Percentiles rank a stretch among this genome's conserved stretches.
phyloP scores from a whole-genome alignment of 2,113 vertebrate genomes.

The Hemiprocne comata region DNA sequence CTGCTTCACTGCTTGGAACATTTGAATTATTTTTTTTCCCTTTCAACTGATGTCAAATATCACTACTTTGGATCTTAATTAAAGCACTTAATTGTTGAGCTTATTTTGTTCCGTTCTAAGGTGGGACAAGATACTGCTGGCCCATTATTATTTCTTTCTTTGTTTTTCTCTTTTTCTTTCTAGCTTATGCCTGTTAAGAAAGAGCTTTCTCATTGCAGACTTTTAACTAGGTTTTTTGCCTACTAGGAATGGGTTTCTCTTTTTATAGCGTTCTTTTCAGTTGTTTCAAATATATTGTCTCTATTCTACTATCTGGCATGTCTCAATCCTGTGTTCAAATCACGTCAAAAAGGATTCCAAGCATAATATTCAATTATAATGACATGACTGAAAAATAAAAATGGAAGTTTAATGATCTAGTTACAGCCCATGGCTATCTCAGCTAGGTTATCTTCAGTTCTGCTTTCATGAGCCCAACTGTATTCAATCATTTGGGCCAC shows the following conservation, averaged over 20 bases:
- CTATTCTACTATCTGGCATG: neutral
- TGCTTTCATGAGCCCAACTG: neutral
- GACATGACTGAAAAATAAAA: conserved; percentile 15
- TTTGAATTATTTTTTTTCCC: neutral
- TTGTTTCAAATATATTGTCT: neutral
- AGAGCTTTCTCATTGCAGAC: neutral
- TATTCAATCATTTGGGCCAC: neutral
- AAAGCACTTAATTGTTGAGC: neutral
- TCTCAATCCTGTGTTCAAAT: neutral
- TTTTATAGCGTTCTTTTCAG: neutral
- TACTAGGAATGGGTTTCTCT: neutral
- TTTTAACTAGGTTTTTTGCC: neutral
- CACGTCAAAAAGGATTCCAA: neutral
- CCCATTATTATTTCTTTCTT: neutral
- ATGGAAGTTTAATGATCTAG: neutral
- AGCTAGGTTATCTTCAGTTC: neutral
- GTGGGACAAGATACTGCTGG: neutral
- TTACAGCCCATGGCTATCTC: neutral
- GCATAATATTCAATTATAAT: conserved; percentile 7
- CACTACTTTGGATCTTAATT: conserved; percentile 16
- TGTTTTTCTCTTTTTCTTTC: neutral
- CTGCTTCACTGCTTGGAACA: conserved; percentile 2
- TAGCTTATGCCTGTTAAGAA: neutral
- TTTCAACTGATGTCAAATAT: conserved; percentile 9
- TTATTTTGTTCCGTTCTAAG: neutral